phyloP scores from a whole-genome alignment of 2,113 vertebrate species.

The Acrocephalus arundinaceus region DNA sequence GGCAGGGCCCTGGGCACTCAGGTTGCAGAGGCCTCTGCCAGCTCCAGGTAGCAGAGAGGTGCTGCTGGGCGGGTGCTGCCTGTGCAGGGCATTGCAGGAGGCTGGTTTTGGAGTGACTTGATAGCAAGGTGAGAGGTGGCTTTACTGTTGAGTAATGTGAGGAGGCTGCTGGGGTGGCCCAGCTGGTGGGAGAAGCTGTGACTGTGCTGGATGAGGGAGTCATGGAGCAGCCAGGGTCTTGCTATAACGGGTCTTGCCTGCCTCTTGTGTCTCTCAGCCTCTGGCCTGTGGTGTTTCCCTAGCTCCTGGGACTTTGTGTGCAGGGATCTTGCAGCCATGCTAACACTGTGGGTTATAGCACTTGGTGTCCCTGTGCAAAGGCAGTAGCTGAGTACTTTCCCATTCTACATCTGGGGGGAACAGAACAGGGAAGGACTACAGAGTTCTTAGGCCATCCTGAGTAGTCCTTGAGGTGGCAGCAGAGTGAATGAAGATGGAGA shows the following conservation, averaged over 20 bases:
- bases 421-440: neutral
- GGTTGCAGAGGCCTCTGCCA: neutral
- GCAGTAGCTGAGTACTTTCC: neutral
- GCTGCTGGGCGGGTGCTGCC: neutral
- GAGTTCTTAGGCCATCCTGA: neutral
- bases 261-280: neutral
- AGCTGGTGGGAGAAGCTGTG: neutral
- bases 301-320: neutral
- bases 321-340: neutral
- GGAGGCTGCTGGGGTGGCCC: neutral
- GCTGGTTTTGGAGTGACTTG: neutral
- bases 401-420: neutral
- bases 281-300: neutral
- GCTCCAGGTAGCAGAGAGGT: neutral
- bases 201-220: neutral
- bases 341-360: accelerated
- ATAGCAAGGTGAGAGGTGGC: neutral
- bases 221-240: neutral
- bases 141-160: neutral
- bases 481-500: neutral
- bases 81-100: neutral
- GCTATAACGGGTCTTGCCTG: neutral
- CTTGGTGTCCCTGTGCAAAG: neutral
- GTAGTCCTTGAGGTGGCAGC: neutral
- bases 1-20: neutral